Percentiles rank a stretch among this genome's conserved stretches.
These are phyloP conservation scores for Synaphobranchus kaupii DNA, from an alignment of 2,797 vertebrate genomes.

Conservation along the genomic window DNA sequence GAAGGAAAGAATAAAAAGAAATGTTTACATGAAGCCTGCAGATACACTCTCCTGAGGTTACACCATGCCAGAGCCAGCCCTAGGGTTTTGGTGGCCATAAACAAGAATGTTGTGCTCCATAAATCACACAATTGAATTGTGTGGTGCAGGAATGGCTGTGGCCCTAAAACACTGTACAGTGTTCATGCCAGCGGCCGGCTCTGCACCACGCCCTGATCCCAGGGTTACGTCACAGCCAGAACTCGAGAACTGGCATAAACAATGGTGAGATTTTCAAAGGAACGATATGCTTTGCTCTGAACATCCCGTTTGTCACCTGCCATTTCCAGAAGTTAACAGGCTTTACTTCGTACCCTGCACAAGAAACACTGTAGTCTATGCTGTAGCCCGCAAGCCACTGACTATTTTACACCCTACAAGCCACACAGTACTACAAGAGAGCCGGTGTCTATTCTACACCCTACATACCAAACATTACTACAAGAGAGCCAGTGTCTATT, in stretches of 20 bases:
- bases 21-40: background rate
- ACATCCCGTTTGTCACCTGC: background rate
- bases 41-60: background rate
- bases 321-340: background rate
- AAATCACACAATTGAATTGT: background rate
- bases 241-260: background rate
- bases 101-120: too few species aligned
- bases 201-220: background rate
- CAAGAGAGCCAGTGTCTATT: too few species aligned
- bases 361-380: background rate
- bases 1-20: background rate
- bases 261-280: background rate
- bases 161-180: background rate
- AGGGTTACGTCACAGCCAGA: background rate
- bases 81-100: background rate
- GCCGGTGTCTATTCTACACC: too few species aligned
- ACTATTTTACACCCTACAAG: background rate
- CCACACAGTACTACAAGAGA: too few species aligned
- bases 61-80: background rate
- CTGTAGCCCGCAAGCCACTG: background rate
- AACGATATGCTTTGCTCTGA: background rate
- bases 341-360: background rate
- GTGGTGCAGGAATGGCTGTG: background rate
- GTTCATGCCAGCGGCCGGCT: too few species aligned
- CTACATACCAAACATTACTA: too few species aligned